These are phyloP conservation scores for Notolabrus celidotus DNA, from an alignment of 2,797 vertebrate species.

Conservation along the genomic window DNA sequence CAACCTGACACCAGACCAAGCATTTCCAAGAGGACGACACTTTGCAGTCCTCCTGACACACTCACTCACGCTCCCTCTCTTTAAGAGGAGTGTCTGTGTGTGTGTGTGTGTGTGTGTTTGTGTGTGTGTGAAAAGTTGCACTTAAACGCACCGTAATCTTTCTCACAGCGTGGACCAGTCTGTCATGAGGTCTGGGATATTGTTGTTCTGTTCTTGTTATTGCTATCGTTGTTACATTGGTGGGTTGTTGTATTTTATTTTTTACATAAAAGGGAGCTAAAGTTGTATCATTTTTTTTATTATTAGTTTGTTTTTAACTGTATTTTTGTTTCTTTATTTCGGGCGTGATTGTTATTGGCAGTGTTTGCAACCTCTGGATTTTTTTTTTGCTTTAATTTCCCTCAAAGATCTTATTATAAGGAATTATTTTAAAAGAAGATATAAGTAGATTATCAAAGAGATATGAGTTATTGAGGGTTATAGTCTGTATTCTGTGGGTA, in stretches of 20 bases:
- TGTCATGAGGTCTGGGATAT: slow-evolving; percentile 72
- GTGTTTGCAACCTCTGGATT: slow-evolving; percentile 70
- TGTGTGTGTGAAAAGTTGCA: slow-evolving; percentile 68
- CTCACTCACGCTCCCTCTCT: slow-evolving; percentile 9
- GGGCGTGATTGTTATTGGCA: slow-evolving; percentile 76
- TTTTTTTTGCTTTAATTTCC: slow-evolving; percentile 31
- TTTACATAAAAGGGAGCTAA: slow-evolving; percentile 82
- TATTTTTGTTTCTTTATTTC: slow-evolving; percentile 65
- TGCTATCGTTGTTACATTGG: slow-evolving; percentile 80
- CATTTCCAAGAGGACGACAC: slow-evolving; percentile 30
- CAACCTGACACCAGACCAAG: slow-evolving; percentile 63
- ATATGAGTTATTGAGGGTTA: slow-evolving; percentile 83
- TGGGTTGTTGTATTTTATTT: slow-evolving; percentile 69
- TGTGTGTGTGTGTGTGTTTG: slow-evolving; percentile 53
- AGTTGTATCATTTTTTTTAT: slow-evolving; percentile 61
- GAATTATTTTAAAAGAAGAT: slow-evolving; percentile 84
- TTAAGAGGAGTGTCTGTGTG: slow-evolving; percentile 44
- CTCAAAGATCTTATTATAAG: slow-evolving; percentile 68
- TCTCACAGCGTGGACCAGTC: slow-evolving; percentile 69
- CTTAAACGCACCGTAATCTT: slow-evolving; percentile 66
- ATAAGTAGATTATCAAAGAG: slow-evolving; percentile 81
- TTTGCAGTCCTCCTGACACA: slow-evolving; percentile 18
- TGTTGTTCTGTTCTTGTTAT: slow-evolving; percentile 85
- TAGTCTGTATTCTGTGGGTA: slow-evolving; percentile 88
- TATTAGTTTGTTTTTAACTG: slow-evolving; percentile 74